phyloP scores from a whole-genome alignment of 1,140 invertebrate genomes.

The Trichogramma pretiosum region DNA sequence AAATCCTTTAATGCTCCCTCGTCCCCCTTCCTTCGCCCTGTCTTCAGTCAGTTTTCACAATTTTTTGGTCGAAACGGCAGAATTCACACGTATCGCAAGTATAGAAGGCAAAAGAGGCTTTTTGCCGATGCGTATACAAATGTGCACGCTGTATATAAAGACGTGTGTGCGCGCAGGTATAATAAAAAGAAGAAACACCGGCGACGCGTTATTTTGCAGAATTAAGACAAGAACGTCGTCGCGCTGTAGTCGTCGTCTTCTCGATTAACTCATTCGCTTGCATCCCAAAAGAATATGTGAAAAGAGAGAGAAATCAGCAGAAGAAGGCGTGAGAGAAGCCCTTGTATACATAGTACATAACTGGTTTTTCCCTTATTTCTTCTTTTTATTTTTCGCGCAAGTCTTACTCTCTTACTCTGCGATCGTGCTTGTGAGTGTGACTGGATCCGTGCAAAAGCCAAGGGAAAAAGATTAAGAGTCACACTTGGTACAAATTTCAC shows the following conservation, averaged over 20 bases:
- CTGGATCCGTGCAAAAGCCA: neutral
- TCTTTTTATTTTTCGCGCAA: neutral
- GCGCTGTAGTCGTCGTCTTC: constrained; percentile 25
- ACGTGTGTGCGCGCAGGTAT: neutral
- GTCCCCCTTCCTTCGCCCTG: no score
- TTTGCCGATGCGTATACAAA: no score
- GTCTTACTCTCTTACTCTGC: neutral
- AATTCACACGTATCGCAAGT: no score
- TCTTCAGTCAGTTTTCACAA: no score
- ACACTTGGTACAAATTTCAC: constrained; percentile 18
- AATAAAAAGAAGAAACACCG: neutral
- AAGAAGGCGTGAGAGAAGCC: no score
- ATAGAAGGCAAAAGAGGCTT: no score
- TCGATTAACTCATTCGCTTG: constrained; percentile 33
- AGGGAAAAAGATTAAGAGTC: constrained; percentile 18
- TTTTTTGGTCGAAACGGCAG: no score
- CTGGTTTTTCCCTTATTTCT: constrained; percentile 29
- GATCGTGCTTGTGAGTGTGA: neutral
- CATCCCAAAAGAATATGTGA: no score
- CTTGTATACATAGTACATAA: no score
- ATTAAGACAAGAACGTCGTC: constrained; percentile 7
- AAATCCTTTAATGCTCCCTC: no score
- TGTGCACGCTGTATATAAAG: neutral
- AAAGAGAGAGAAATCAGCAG: no score
- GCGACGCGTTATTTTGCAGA: constrained; percentile 10